phyloP scores from a whole-genome alignment of 2,113 vertebrate species.

The Hyperopisus bebe region DNA sequence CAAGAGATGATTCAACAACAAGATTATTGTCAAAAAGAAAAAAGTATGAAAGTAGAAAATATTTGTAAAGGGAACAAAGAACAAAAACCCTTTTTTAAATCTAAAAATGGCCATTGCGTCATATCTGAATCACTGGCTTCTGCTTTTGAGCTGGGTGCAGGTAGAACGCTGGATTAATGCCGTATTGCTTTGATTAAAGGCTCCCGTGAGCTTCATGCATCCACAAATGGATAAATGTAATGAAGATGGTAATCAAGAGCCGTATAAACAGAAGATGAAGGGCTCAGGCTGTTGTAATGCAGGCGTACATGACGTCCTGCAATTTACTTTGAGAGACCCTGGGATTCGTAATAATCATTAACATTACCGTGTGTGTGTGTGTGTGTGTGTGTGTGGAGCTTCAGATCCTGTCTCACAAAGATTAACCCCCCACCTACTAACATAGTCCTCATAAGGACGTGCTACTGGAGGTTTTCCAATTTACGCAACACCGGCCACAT shows the following conservation, averaged over 20 bases:
- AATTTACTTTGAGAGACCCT: background rate
- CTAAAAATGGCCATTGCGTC: slow-evolving; percentile 5
- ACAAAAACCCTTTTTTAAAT: background rate
- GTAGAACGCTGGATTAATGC: background rate
- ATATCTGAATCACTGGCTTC: background rate
- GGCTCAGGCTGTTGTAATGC: background rate
- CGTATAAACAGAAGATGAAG: slow-evolving; percentile 10
- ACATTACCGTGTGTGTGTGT: background rate
- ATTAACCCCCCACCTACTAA: background rate
- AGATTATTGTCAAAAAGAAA: background rate
- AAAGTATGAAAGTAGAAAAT: background rate
- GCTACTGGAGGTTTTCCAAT: background rate
- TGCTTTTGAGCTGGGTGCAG: background rate
- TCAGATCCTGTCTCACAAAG: background rate
- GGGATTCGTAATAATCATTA: background rate
- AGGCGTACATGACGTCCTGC: background rate
- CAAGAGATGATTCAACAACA: background rate
- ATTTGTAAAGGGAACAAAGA: slow-evolving; percentile 1
- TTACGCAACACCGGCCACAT: background rate
- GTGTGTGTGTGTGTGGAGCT: background rate
- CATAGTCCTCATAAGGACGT: background rate
- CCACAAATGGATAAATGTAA: slow-evolving; percentile 1
- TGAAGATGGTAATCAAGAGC: background rate
- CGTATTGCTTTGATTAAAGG: slow-evolving; percentile 17
- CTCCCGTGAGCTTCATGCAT: background rate